Evolutionary conservation across 2,888 invertebrate genomes (phyloP), one percentile per base, ranked within the genome.

Genomic region (Erebia palarica): DNA sequence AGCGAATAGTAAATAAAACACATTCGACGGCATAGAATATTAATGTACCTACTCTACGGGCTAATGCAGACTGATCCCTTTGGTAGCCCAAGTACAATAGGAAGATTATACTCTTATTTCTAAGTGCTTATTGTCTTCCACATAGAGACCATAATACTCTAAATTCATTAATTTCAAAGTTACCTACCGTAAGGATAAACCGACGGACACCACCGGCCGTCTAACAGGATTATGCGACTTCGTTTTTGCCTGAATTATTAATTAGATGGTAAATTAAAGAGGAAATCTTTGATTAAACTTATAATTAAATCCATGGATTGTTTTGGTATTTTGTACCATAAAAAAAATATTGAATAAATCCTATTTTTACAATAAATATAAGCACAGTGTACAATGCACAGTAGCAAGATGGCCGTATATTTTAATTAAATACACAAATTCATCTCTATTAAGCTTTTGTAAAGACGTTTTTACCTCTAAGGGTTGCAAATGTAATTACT

Each of bases 1-100:
- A 58, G 68, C 51, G 69, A 74, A 73, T 72, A 70, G 75, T 81
- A 87, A 88, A 90, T 88, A 86, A 86, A 89, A 88, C 86, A 84
- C 85, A 83, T 85, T 86, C 86, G 86, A 86, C 86, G 83, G 86
- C 87, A 88, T 90, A 85, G 90, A 91, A 91, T 91, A 91, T 90
- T 91, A 90, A 91, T 90, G 90, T 80, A 79, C 78, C 78, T 79
- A 78, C 78, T 71, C 78, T 79, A 78, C 78, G 72, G 81, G 80
- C 85, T 89, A 89, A 89, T 87, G 77, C 87, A 79, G 77, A 77
- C 81, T 86, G 86, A 88, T 88, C 84, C 83, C 79, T 80, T 78
- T 77, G 73, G 69, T 73, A 70, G 70, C 73, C 76, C 74, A 73
- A 73, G 65, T 68, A 69, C 67, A 71, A 51, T 58, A 71, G 69